phyloP scores from a whole-genome alignment of 1,140 invertebrate genomes.

The Harpegnathos saltator region DNA sequence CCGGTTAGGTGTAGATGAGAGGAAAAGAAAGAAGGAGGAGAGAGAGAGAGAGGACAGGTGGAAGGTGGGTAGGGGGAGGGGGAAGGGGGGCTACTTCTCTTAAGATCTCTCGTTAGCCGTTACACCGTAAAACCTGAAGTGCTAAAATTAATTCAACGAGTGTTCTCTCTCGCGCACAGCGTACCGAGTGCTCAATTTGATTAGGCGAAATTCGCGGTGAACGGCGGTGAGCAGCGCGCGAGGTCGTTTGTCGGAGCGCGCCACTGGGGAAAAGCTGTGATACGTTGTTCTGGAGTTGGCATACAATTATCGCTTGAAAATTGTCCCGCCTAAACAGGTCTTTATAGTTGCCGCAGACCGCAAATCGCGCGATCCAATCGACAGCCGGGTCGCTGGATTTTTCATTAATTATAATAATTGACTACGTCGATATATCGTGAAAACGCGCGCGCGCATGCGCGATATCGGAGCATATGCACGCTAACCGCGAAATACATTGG shows the following conservation, averaged over 20 bases:
- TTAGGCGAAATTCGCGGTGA: background rate
- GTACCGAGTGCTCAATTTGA: background rate
- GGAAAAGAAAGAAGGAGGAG: no score
- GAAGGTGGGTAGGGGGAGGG: no score
- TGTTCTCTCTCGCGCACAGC: background rate
- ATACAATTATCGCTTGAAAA: constrained; percentile 5
- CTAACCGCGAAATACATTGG: constrained; percentile 47
- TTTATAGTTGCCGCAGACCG: constrained; percentile 6
- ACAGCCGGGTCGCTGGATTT: constrained; percentile 17
- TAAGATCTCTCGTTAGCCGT: constrained; percentile 37
- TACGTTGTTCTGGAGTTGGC: background rate
- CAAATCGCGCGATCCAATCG: constrained; percentile 22
- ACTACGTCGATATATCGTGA: constrained; percentile 25
- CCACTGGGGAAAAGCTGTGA: background rate
- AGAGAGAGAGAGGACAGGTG: no score
- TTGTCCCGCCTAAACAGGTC: background rate
- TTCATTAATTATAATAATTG: constrained; percentile 64
- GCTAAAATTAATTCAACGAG: constrained; percentile 39
- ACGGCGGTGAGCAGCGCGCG: background rate
- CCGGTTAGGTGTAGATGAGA: background rate
- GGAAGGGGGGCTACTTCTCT: background rate
- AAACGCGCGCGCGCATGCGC: background rate
- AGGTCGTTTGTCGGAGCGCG: background rate
- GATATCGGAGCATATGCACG: constrained; percentile 16
- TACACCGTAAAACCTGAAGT: constrained; percentile 33